Evolutionary conservation across 2,888 invertebrate species (phyloP).

Genomic region (Diachrysia chrysitis): DNA sequence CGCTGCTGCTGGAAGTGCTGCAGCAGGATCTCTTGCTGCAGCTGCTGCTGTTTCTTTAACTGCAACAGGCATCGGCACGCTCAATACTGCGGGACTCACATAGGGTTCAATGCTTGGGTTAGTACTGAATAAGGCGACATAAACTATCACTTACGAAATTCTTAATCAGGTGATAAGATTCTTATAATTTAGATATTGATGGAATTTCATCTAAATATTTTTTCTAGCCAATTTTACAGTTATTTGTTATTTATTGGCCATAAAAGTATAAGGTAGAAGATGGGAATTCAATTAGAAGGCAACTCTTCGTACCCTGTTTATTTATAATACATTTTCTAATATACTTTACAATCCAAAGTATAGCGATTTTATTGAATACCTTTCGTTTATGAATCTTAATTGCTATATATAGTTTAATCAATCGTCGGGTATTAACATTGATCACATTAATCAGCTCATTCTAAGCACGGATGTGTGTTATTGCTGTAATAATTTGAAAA

Average conservation of each 20-base stretch:
- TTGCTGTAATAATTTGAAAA: slow-evolving; percentile 23
- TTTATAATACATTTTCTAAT: background rate
- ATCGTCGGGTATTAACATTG: slow-evolving; percentile 14
- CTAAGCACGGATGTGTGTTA: slow-evolving; percentile 26
- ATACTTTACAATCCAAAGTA: background rate
- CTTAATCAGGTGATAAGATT: slow-evolving; percentile 3
- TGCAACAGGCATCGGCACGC: slow-evolving; percentile 83
- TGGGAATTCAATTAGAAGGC: slow-evolving; percentile 17
- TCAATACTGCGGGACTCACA: slow-evolving; percentile 26
- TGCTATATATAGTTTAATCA: background rate
- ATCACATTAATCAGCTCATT: slow-evolving; percentile 27
- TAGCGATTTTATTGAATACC: no score
- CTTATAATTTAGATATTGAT: slow-evolving; percentile 3
- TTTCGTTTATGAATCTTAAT: no score
- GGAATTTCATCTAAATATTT: background rate
- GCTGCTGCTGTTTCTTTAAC: slow-evolving; percentile 97
- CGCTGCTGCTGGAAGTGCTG: slow-evolving; percentile 97
- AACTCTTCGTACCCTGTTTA: slow-evolving; percentile 2
- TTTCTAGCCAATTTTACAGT: background rate
- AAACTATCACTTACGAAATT: slow-evolving; percentile 6
- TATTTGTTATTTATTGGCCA: slow-evolving; percentile 1
- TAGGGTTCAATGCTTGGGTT: slow-evolving; percentile 24
- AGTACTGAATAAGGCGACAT: slow-evolving; percentile 20
- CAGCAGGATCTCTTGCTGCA: slow-evolving; percentile 96
- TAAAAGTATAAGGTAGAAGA: background rate